Evolutionary conservation across 2,113 vertebrate genomes (phyloP), one percentile per base, ranked within the genome.

Genomic region (Brachionichthys hirsutus): DNA sequence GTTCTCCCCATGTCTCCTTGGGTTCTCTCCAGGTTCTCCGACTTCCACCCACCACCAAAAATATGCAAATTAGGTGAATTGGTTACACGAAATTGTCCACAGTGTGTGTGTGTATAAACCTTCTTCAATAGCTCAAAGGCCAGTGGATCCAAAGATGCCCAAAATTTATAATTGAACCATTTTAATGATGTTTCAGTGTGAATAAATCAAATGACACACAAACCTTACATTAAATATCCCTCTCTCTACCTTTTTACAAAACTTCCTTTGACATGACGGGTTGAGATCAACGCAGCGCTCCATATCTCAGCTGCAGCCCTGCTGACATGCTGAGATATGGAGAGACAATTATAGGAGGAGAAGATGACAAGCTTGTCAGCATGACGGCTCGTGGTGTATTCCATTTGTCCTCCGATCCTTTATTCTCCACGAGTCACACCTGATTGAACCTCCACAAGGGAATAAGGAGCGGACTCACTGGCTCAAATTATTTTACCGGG

Each of bases 301-400:
- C 61, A 59, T 44, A 65, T 62, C 67, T 69, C 70, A 62, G 72
- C 70, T 18, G 24, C 36, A 59, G 57, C 60, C 72, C 50, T 15
- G 36, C 77, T 79, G 84, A 78, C 75, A 77, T 64, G 60, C 77
- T 35, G 54, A 78, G 73, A 81, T 73, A 72, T 17, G 30, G 69
- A 62, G 70, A 83, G 79, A 85, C 75, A 85, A 81, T 85, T 87
- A 83, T 62, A 67, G 58, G 63, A 65, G 73, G 55, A 61, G 64
- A 69, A 81, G 73, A 73, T 81, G 82, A 75, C 78, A 76, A 72
- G 70, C 68, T 73, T 76, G 77, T 78, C 80, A 79, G 78, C 50
- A 16, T 70, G 82, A 80, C 54, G 30, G 67, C 73, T 79, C 62
- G 45, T 76, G 78, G 67, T 70, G 80, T 82, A 82, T 85, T 62